These are phyloP conservation scores for Ctenomys sociabilis DNA, from an alignment of 2,113 vertebrate genomes.

Conservation along the genomic window DNA sequence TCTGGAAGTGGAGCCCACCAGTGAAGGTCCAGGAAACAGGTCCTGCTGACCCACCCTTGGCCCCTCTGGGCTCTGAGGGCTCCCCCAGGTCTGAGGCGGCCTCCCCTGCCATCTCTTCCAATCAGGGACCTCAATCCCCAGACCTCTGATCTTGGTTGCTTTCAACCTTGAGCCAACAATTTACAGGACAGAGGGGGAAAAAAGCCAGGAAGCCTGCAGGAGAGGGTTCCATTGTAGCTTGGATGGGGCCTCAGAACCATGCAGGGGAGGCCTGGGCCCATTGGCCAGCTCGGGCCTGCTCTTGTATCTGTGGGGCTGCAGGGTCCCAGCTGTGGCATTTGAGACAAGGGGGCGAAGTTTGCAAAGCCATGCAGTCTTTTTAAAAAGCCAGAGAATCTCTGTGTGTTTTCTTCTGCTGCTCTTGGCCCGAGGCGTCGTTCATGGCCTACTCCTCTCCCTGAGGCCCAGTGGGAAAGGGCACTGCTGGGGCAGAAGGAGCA, in stretches of 20 bases:
- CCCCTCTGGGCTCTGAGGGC: no score
- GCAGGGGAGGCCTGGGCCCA: no score
- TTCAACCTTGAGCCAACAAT: slow-evolving; percentile 36
- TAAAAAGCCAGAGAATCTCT: slow-evolving; percentile 29
- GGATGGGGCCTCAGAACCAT: no score
- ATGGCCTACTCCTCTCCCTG: slow-evolving; percentile 8
- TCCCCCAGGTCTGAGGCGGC: not conserved
- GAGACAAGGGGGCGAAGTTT: not conserved
- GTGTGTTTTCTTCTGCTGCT: not conserved
- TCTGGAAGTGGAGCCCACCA: not conserved
- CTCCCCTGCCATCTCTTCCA: not conserved
- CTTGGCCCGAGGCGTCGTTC: not conserved
- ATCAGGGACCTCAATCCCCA: not conserved
- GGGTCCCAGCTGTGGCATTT: not conserved
- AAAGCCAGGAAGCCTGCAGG: not conserved
- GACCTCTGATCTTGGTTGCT: not conserved
- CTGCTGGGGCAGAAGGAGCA: slow-evolving; percentile 64
- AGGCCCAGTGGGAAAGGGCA: slow-evolving; percentile 64
- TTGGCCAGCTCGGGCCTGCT: not conserved
- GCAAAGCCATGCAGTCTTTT: slow-evolving; percentile 36
- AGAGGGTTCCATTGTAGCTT: no score
- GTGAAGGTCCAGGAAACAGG: not conserved
- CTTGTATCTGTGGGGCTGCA: not conserved
- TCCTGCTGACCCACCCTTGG: not conserved
- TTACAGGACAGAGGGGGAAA: not conserved